phyloP scores from a whole-genome alignment of 2,797 vertebrate genomes.

The Poeciliopsis paucimaculata region DNA sequence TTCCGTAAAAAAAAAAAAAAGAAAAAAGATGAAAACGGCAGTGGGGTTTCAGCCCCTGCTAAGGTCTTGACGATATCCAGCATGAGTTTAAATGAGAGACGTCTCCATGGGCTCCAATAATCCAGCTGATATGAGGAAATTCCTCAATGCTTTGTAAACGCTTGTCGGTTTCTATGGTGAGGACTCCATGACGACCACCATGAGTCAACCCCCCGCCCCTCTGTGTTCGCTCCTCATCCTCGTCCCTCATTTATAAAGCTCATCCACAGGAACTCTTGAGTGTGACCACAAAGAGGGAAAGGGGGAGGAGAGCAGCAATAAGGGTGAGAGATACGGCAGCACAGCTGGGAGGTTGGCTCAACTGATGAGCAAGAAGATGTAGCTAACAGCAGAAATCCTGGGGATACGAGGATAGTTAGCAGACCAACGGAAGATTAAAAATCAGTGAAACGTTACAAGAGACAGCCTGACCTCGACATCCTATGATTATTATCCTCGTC shows the following conservation, averaged over 20 bases:
- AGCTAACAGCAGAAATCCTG: slow-evolving; percentile 44
- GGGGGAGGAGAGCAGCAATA: slow-evolving; percentile 58
- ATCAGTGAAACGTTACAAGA: slow-evolving; percentile 35
- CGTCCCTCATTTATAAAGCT: slow-evolving; percentile 72
- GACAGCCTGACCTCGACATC: slow-evolving; percentile 37
- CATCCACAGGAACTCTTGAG: slow-evolving; percentile 79
- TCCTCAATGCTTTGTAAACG: slow-evolving; percentile 89
- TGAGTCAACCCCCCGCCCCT: slow-evolving; percentile 64
- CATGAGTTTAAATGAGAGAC: slow-evolving; percentile 73
- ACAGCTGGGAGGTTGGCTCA: slow-evolving; percentile 39
- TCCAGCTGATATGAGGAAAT: slow-evolving; percentile 91
- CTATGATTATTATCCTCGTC: slow-evolving; percentile 29
- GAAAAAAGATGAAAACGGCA: slow-evolving; percentile 59
- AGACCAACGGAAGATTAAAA: slow-evolving; percentile 17
- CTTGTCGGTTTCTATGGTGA: slow-evolving; percentile 87
- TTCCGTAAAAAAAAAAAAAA: slow-evolving; percentile 5
- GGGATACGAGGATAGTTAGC: slow-evolving; percentile 41
- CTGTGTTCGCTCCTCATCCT: slow-evolving; percentile 32
- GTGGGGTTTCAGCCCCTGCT: slow-evolving; percentile 61
- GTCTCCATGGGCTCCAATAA: slow-evolving; percentile 84
- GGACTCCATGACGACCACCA: slow-evolving; percentile 84
- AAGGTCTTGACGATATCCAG: slow-evolving; percentile 78
- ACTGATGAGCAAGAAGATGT: slow-evolving; percentile 50
- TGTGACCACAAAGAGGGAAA: slow-evolving; percentile 55
- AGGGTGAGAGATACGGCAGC: slow-evolving; percentile 45